These are phyloP conservation scores for Rhagologus leucostigma DNA, from an alignment of 2,113 vertebrate genomes.

Conservation along the genomic window DNA sequence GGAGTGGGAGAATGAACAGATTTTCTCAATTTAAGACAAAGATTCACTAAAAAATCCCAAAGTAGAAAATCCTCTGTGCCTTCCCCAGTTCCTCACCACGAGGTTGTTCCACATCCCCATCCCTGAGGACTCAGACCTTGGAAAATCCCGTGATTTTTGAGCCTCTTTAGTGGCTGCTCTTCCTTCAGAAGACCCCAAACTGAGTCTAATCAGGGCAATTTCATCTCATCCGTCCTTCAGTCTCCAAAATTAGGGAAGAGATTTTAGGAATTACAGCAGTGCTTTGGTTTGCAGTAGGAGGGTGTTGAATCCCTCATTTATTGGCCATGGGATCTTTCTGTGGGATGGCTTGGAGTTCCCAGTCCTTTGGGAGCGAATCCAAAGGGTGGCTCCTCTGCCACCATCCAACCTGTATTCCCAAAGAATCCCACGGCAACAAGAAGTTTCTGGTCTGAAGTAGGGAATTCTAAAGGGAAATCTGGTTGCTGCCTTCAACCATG, in stretches of 20 bases:
- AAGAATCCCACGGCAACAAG: not conserved
- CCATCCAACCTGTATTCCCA: not conserved
- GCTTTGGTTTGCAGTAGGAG: not conserved
- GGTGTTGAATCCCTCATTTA: not conserved
- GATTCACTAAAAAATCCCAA: not conserved
- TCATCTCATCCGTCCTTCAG: not conserved
- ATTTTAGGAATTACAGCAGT: not conserved
- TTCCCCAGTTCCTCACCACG: not conserved
- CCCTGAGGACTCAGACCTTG: fast-evolving
- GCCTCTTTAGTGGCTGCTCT: not conserved
- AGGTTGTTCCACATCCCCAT: not conserved
- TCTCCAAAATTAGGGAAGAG: not conserved
- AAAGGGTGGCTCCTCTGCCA: not conserved
- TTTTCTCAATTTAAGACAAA: not conserved
- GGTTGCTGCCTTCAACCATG: not conserved
- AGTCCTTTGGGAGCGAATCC: not conserved
- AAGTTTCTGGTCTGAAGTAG: fast-evolving
- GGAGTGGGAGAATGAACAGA: not conserved
- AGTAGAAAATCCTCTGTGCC: not conserved
- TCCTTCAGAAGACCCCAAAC: not conserved
- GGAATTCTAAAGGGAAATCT: not conserved
- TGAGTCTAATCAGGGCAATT: fast-evolving
- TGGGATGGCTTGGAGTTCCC: not conserved
- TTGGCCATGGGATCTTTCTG: not conserved
- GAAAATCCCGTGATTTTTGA: not conserved